Evolutionary conservation across 2,113 vertebrate genomes (phyloP).

Genomic region (Hydropotes inermis): DNA sequence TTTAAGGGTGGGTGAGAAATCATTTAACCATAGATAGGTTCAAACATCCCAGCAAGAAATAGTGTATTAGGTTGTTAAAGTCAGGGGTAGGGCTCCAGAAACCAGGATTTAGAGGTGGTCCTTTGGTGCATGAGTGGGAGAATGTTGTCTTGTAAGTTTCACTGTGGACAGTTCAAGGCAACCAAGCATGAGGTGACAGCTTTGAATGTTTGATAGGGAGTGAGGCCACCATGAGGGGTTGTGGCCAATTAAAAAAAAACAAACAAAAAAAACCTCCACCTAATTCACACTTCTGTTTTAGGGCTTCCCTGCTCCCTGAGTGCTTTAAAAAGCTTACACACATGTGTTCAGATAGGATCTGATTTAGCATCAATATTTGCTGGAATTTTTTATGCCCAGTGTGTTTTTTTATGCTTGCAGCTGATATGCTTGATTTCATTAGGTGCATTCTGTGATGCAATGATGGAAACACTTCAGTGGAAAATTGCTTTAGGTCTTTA

Average conservation of each 20-base stretch:
- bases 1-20: neutral
- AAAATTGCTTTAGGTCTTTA: slow-evolving; percentile 14
- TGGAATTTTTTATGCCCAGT: neutral
- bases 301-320: neutral
- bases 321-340: neutral
- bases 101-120: neutral
- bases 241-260: neutral
- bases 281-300: neutral
- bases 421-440: neutral
- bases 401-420: neutral
- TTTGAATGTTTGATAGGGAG: neutral
- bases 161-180: neutral
- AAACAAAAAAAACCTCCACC: neutral
- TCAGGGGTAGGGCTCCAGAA: neutral
- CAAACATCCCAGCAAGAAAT: neutral
- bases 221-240: neutral
- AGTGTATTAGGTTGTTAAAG: neutral
- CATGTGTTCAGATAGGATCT: neutral
- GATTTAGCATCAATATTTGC: neutral
- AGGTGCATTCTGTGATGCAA: neutral
- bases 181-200: neutral
- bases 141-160: neutral
- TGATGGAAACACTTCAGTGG: neutral
- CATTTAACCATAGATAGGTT: neutral
- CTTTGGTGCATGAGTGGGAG: neutral